Percentiles rank a stretch among this genome's conserved stretches.
Evolutionary conservation across 2,113 vertebrate species (phyloP).

Genomic region (Orthonyx spaldingii): DNA sequence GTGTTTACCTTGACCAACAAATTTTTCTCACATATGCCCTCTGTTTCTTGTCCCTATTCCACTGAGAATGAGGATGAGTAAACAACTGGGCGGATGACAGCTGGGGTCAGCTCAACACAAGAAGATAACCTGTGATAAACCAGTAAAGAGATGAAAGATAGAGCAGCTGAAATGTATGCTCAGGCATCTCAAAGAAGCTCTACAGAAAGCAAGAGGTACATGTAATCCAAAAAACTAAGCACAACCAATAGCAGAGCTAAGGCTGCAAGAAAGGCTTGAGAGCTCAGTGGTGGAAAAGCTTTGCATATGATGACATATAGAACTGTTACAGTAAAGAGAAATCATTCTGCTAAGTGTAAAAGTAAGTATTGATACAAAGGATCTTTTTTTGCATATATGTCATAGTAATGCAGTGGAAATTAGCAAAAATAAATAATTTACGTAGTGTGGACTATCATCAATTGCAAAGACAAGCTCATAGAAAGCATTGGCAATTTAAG

Average conservation of each 20-base stretch:
- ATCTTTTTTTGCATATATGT: neutral
- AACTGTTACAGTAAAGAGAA: neutral
- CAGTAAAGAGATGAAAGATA: neutral
- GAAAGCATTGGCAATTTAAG: neutral
- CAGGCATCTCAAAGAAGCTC: neutral
- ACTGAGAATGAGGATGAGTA: rapidly evolving
- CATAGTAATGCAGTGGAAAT: neutral
- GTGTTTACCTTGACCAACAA: neutral
- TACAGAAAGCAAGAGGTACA: neutral
- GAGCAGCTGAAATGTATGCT: neutral
- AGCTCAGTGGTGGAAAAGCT: neutral
- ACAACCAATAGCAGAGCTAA: neutral
- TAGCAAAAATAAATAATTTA: neutral
- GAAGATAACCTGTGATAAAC: neutral
- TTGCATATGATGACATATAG: neutral
- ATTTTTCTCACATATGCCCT: neutral
- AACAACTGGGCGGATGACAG: neutral
- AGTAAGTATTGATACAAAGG: neutral
- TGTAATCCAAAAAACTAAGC: neutral
- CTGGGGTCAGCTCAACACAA: neutral
- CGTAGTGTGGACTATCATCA: neutral
- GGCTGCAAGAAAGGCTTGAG: neutral
- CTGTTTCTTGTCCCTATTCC: neutral
- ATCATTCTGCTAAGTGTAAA: neutral
- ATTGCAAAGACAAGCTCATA: neutral